Base-by-base conservation (phyloP, 2,113 vertebrate genomes). In the Reinhardtius hippoglossoides region DNA sequence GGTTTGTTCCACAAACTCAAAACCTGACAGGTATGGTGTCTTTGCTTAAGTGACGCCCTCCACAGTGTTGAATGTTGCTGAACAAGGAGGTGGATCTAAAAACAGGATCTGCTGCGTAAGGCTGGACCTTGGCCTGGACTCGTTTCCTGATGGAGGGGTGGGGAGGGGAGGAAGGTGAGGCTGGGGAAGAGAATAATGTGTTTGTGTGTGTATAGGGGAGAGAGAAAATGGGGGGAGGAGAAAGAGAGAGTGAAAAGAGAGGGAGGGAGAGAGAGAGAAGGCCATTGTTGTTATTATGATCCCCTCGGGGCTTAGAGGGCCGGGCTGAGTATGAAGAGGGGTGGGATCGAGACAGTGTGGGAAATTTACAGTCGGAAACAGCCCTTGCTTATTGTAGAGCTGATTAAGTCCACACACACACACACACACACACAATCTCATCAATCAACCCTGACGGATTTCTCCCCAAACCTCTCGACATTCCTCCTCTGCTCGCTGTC, bases 211-310 rank as follows among this genome's bases (percentile, higher is more conserved):
- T 58, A 27, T 82, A 40, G 48, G 40, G 14, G 62, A 74, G 73
- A 71, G 77, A 83, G 79, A 78, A 23, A 87, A 66, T 2, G 62
- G 73, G 57, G 63, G 58, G 79, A 44, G 60, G 66, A 62, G 67
- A 65, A 42, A 71, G 56, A 65, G 56, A 61, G 67, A 46, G 4
- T 16, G 46, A 50, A 50, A 50, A 74, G 73, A 71, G 75, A 85
- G 79, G 63, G 42, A 66, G 67, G 37, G 50, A 18, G 63, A 68
- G 82, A 84, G 83, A 88, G 84, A 88, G 76, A 74, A 77, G 68
- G 79, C 89, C 76, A 90, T 91, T 93, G 92, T 92, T 93, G 68
- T 89, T 78, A 40, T 88, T 87, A 75, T 55, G 81, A 85, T 82
- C 75, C 87, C 89, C 87, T 27, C 8, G 78, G 86, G 78, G 76